These are phyloP conservation scores for Eristalis tenax DNA, from an alignment of 2,888 invertebrate genomes.

Conservation along the genomic window DNA sequence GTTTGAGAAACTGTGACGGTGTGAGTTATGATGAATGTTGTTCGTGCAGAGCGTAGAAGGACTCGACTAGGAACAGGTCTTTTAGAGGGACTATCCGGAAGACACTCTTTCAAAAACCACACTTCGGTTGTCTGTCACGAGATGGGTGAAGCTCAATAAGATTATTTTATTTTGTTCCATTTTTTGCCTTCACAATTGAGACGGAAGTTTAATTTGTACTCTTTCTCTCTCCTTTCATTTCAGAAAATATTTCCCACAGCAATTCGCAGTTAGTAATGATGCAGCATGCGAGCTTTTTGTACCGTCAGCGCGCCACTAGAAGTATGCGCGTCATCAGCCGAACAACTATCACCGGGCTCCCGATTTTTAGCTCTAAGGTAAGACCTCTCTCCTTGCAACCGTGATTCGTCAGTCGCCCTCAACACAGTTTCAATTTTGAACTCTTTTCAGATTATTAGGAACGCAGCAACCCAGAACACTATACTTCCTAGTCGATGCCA, in stretches of 20 bases:
- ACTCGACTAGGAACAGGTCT: too few species aligned
- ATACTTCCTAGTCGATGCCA: conserved; percentile 86
- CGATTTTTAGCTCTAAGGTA: conserved; percentile 84
- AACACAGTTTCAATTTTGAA: not conserved
- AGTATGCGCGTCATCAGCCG: conserved; percentile 86
- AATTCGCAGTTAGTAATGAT: conserved; percentile 82
- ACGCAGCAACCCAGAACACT: conserved; percentile 81
- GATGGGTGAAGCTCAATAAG: not conserved
- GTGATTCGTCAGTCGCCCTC: not conserved
- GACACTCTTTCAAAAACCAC: too few species aligned
- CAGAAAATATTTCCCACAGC: conserved; percentile 81
- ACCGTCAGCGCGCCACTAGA: conserved; percentile 91
- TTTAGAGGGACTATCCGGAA: too few species aligned
- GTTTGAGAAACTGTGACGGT: too few species aligned
- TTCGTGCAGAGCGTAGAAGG: too few species aligned
- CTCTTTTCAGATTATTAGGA: conserved; percentile 79
- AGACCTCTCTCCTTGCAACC: conserved; percentile 23
- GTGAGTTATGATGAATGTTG: too few species aligned
- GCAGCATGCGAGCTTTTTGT: conserved; percentile 88
- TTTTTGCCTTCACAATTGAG: not conserved
- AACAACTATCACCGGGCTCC: conserved; percentile 84
- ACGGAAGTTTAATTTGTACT: not conserved
- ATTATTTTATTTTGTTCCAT: not conserved
- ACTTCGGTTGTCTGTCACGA: not conserved
- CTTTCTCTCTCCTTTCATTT: conserved; percentile 66